Base-by-base conservation (phyloP, 2,113 vertebrate species). In the Rhodinocichla rosea region DNA sequence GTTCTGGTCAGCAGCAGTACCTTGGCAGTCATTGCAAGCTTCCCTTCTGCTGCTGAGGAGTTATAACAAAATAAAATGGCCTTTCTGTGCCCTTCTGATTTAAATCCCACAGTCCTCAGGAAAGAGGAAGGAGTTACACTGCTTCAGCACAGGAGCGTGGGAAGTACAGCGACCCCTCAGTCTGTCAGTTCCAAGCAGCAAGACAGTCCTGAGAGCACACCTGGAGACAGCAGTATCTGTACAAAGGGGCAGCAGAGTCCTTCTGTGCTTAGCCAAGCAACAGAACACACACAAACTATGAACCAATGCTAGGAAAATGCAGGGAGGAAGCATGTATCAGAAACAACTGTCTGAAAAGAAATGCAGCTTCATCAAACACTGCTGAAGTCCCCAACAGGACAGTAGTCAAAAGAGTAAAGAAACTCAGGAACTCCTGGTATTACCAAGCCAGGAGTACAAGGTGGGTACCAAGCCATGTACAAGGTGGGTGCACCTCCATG, bases 71-170 rank as follows among this genome's bases (percentile, higher is more conserved):
- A 32, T 23, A 40, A 74, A 75, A 55, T 6, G 14, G 49, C 27
- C 42, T 52, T 84, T 53, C 56, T 47, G 42, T n/a, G 42, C n/a
- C 56, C 35, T 79, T 37, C 42, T 59, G 50, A 39, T 65, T 35
- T 86, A 80, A 80, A 59, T 17, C 28, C 8, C 10, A 4, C 0
- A 3, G 13, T 42, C 14, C 40, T 70, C 47, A 67, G 59, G 28
- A 49, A 40, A 68, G 37, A 82, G 47, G 40, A 71, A n/a, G 5
- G 22, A 28, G 26, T 22, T 40, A 32, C 11, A 12, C 22, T 45
- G 50, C 15, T 37, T 53, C 11, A 28, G 69, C n/a, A 39, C 15
- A 35, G n/a, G 30, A 59, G 22, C 0, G 0, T 0, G 1, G 15
- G 56, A 44, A 32, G 40, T 35, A 10, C 26, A 21, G 50, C 0